Conservation (phyloP, 2,797 vertebrate genomes). For the Myotis daubentonii region DNA sequence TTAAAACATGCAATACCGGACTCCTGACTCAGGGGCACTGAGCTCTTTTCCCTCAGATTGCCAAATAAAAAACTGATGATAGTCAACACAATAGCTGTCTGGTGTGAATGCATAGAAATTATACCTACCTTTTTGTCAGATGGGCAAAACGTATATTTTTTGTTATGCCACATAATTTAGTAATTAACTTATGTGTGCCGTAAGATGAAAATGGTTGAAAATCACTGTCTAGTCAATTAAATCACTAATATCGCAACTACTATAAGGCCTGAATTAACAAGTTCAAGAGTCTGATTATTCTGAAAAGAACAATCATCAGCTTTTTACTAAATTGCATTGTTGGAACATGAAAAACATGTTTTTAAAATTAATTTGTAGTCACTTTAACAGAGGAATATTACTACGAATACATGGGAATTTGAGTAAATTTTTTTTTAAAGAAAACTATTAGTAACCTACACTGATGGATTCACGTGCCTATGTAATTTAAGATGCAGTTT, state of each 20-base stretch:
- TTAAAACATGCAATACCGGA: neutral
- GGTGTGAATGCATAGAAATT: neutral
- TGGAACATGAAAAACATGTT: conserved; percentile 25
- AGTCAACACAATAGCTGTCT: neutral
- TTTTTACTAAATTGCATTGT: conserved; percentile 14
- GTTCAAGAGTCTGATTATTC: neutral
- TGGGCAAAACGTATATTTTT: neutral
- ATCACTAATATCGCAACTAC: neutral
- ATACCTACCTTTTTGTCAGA: neutral
- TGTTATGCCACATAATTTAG: neutral
- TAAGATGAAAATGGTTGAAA: neutral
- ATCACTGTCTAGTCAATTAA: neutral
- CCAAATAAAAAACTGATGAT: neutral
- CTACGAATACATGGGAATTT: neutral
- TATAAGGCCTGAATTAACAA: neutral
- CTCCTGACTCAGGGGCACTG: neutral
- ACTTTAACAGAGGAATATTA: neutral
- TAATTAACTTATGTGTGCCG: neutral
- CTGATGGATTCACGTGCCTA: conserved; percentile 52
- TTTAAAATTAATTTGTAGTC: conserved; percentile 28
- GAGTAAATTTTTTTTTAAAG: neutral
- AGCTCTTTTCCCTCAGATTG: neutral
- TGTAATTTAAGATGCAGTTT: conserved; percentile 78
- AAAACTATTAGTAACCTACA: neutral
- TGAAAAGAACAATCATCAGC: neutral